A percentile compares a stretch with the other conserved stretches of the same genome.
These are phyloP conservation scores for Chrysina gloriosa DNA, from an alignment of 2,888 invertebrate genomes.

Conservation along the genomic window DNA sequence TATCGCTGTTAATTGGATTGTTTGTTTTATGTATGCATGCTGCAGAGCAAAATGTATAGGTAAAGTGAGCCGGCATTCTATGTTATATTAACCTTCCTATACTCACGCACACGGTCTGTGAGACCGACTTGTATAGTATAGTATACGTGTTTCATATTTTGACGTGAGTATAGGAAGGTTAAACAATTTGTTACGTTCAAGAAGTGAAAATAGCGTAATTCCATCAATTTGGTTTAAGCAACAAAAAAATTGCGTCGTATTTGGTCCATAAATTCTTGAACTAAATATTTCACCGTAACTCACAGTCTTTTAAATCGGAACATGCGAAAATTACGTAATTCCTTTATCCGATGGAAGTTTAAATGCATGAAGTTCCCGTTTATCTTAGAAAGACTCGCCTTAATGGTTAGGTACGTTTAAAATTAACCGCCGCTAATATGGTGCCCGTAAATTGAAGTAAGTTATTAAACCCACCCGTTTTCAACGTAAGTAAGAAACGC, in stretches of 20 bases:
- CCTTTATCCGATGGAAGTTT: too few relatives aligned
- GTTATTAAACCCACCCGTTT: constrained; percentile 14
- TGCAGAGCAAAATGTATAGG: background rate
- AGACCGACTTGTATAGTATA: too few relatives aligned
- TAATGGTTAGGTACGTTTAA: background rate
- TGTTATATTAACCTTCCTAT: too few relatives aligned
- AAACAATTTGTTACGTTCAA: background rate
- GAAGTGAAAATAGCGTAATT: background rate
- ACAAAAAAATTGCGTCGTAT: background rate
- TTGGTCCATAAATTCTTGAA: background rate
- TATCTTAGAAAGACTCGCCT: background rate
- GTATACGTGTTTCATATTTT: background rate
- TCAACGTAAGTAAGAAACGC: background rate
- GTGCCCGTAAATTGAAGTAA: background rate
- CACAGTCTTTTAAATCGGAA: background rate
- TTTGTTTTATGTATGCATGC: background rate
- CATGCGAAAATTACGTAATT: background rate
- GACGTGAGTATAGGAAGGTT: too few relatives aligned
- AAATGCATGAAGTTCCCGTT: too few relatives aligned
- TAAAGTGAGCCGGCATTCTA: too few relatives aligned
- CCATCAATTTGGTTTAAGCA: background rate
- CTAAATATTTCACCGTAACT: background rate
- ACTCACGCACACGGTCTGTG: too few relatives aligned
- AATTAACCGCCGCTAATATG: background rate
- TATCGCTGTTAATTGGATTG: background rate